Conservation (phyloP, 1,140 invertebrate genomes). For the Araneus ventricosus region DNA sequence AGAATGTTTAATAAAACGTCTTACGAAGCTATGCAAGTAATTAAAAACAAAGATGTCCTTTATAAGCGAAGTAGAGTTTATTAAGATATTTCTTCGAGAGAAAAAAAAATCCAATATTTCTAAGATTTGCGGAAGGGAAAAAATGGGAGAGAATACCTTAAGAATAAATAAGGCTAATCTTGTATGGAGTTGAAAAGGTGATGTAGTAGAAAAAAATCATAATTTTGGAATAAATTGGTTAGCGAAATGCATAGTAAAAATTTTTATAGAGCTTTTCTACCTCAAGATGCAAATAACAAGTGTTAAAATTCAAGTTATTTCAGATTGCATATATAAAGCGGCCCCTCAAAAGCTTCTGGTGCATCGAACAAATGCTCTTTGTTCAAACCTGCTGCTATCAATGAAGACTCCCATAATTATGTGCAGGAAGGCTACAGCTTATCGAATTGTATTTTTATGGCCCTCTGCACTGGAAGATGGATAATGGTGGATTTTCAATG, state of each 20-base stretch:
- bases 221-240: not conserved
- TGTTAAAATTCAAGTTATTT: conserved; percentile 26
- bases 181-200: not conserved
- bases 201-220: not conserved
- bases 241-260: not conserved
- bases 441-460: conserved; percentile 49
- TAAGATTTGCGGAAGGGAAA: not conserved
- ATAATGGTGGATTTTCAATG: conserved; percentile 49
- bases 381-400: conserved; percentile 40
- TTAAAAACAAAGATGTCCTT: conserved; percentile 1
- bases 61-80: not conserved
- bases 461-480: conserved; percentile 2
- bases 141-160: not conserved
- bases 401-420: conserved; percentile 3
- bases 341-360: not conserved
- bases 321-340: not conserved
- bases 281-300: not conserved
- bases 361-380: conserved; percentile 18
- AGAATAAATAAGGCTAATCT: not conserved
- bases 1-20: not conserved
- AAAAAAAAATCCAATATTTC: not conserved
- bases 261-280: not conserved
- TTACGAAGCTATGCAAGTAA: not conserved
- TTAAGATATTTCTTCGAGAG: not conserved
- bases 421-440: not conserved